Percentiles rank a stretch among this genome's conserved stretches.
Evolutionary conservation across 2,888 invertebrate species (phyloP).

Genomic region (Clistopyga incitator): DNA sequence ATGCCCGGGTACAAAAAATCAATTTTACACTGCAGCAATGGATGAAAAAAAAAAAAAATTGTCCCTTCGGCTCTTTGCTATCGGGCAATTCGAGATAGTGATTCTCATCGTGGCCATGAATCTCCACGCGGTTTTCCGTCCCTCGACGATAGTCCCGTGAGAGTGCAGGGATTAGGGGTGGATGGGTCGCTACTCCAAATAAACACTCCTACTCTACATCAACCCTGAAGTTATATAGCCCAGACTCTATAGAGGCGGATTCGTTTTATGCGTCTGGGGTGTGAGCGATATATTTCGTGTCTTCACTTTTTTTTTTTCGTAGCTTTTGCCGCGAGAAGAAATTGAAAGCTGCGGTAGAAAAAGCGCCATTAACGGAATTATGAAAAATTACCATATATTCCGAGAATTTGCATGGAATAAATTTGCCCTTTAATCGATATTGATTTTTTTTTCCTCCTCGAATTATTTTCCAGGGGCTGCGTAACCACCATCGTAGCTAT

Average conservation of each 20-base stretch:
- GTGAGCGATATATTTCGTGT: conserved; percentile 3
- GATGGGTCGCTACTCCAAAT: conserved; percentile 82
- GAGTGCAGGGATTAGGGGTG: conserved; percentile 80
- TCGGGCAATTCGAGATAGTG: conserved; percentile 15
- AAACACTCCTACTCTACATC: conserved; percentile 79
- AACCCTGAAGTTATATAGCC: conserved; percentile 66
- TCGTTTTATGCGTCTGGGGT: conserved; percentile 50
- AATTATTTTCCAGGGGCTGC: conserved; percentile 79
- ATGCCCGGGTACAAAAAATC: not conserved
- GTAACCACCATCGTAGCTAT: conserved; percentile 72
- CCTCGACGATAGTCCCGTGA: conserved; percentile 76
- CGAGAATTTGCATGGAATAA: not conserved
- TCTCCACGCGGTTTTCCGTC: conserved; percentile 77
- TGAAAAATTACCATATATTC: conserved; percentile 1
- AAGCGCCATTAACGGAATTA: conserved; percentile 8
- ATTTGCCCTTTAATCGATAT: not conserved
- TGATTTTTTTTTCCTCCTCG: not conserved
- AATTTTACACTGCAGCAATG: not conserved
- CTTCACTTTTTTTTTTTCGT: conserved; percentile 1
- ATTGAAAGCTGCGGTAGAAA: not conserved
- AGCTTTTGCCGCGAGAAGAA: not conserved
- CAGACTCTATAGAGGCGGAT: conserved; percentile 30
- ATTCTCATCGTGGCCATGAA: conserved; percentile 55
- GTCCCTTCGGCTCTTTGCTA: conserved; percentile 3
- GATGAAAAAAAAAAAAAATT: not conserved